Conservation (phyloP, 37 sponge, comb jelly and placozoan genomes). For the Axinella damicornis region DNA sequence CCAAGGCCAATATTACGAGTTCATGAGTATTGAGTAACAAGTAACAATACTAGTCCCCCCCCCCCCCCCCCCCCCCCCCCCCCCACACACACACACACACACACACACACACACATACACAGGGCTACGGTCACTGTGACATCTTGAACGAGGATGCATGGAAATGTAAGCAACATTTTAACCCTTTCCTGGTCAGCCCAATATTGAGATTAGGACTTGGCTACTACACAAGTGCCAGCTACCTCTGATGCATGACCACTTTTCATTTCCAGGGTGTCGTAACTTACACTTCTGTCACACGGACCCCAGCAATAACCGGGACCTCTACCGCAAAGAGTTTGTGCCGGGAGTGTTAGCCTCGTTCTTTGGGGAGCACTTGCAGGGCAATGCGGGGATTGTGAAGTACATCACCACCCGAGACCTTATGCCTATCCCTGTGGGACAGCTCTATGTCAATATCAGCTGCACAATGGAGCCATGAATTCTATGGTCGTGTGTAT, state of each 20-base stretch:
- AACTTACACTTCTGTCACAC: conserved; percentile 61
- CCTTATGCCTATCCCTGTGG: conserved; percentile 61
- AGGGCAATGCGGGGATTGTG: conserved; percentile 51
- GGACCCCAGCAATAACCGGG: conserved; percentile 36
- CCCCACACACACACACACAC: conserved; percentile 32
- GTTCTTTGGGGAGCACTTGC: conserved; percentile 58
- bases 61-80: background rate
- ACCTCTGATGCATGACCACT: too few relatives aligned
- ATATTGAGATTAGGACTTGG: too few relatives aligned
- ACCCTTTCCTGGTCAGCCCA: too few relatives aligned
- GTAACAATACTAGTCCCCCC: too few relatives aligned
- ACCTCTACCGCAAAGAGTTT: conserved; percentile 41
- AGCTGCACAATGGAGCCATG: conserved; percentile 19
- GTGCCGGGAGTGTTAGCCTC: conserved; percentile 62
- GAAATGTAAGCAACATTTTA: conserved; percentile 51
- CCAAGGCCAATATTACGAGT: too few relatives aligned
- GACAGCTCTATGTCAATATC: conserved; percentile 31
- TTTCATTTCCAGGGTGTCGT: conserved; percentile 57
- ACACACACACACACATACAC: conserved; percentile 15
- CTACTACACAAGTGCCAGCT: too few relatives aligned
- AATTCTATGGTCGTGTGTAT: too few relatives aligned
- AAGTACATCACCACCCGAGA: conserved; percentile 27
- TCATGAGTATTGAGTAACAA: background rate
- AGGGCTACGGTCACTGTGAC: conserved; percentile 77
- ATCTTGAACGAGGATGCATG: conserved; percentile 65